Conservation (phyloP, 2,797 vertebrate genomes). For the Potorous gilbertii region DNA sequence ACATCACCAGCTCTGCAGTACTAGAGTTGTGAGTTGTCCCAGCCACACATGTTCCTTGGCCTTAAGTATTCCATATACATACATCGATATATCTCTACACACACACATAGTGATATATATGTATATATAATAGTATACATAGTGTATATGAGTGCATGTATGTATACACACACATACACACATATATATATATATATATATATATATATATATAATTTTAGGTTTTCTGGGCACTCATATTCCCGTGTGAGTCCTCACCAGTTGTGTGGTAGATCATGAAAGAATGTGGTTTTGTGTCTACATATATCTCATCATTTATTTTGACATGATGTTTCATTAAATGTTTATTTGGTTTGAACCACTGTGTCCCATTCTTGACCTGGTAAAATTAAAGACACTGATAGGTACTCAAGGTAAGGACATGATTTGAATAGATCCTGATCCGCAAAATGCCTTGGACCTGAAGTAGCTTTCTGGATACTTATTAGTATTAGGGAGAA, state of each 20-base stretch:
- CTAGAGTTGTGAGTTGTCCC: background rate
- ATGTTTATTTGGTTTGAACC: background rate
- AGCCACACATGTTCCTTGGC: background rate
- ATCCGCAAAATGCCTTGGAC: background rate
- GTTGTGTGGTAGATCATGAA: background rate
- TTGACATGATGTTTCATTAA: background rate
- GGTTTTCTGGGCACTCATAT: background rate
- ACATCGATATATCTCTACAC: no score
- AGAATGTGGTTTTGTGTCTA: background rate
- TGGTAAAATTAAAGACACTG: background rate
- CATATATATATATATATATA: no score
- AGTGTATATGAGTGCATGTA: no score
- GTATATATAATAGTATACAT: no score
- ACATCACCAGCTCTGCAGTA: background rate
- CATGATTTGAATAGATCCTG: background rate
- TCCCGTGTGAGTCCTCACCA: background rate
- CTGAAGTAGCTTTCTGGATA: background rate
- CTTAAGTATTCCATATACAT: background rate
- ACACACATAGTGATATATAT: no score
- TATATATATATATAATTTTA: background rate
- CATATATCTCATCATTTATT: background rate
- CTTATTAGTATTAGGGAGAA: background rate
- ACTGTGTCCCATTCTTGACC: background rate
- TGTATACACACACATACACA: no score
- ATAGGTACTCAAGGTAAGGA: background rate